Evolutionary conservation across 2,113 vertebrate species (phyloP), one percentile per base, ranked within the genome.

Genomic region (Suricata suricatta): DNA sequence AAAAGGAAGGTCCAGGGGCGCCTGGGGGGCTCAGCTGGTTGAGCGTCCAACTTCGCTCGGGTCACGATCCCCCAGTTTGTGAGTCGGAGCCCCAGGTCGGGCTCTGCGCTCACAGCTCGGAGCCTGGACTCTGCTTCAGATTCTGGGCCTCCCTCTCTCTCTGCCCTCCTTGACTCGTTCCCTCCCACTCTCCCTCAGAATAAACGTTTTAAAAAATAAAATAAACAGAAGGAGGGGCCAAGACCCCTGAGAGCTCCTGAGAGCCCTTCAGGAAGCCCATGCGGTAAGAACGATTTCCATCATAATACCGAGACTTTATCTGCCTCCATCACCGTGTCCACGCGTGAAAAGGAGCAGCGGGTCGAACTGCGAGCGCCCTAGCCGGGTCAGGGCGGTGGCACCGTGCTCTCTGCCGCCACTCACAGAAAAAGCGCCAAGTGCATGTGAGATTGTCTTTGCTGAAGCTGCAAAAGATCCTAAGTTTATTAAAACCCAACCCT

Each of bases 371-470:
- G 0, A 31, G 69, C 11, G 7, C 52, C 52, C 7, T 0, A 76
- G 88, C 14, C 31, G 5, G 12, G 4, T 14, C 2, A 0, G 8
- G n/a, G 12, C 0, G 0, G 47, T 0, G 9, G 14, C 9, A 12
- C 29, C 1, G 4, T 4, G 27, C 54, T 60, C 52, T 71, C 79
- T 8, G 16, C 35, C 4, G 74, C 38, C 10, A 12, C 81, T 38
- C 23, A 14, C 14, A 5, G 38, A 35, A 16, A 77, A 69, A 41
- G 25, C 0, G 33, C 11, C 27, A 54, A 23, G 60, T 27, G 68
- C 44, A 25, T 0, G 3, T 7, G 23, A 4, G 81, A 50, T 33
- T 0, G 19, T 35, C 93, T 84, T 54, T 6, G 41, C n/a, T 1
- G 47, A 57, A 7, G 69, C 54, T n/a, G n/a, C 64, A 13, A 14